These are phyloP conservation scores for Cebidichthys violaceus DNA, from an alignment of 2,113 vertebrate species.

Conservation along the genomic window DNA sequence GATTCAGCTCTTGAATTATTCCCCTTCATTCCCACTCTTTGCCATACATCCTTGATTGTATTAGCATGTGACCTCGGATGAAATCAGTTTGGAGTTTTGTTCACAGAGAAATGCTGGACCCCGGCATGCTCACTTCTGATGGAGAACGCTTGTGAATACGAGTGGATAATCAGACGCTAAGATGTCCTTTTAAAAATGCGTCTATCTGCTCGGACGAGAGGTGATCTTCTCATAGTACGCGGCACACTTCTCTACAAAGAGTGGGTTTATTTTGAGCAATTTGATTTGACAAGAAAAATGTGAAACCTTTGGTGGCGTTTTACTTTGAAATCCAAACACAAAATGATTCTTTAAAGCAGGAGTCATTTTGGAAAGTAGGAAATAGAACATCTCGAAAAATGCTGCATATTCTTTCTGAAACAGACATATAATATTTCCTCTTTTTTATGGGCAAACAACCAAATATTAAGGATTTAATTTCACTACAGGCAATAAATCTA, in stretches of 20 bases:
- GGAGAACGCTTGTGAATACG: constrained; percentile 41
- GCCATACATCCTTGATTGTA: constrained; percentile 48
- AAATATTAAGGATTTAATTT: constrained; percentile 4
- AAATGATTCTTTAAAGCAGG: constrained; percentile 2
- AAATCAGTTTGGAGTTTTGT: constrained; percentile 42
- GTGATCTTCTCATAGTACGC: constrained; percentile 46
- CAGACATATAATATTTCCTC: not conserved
- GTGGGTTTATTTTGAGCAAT: constrained; percentile 41
- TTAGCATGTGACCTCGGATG: constrained; percentile 42
- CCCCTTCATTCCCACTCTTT: constrained; percentile 40
- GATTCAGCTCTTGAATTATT: constrained; percentile 64
- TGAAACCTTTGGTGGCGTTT: constrained; percentile 20
- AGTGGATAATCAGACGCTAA: constrained; percentile 48
- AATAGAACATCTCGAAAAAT: not conserved
- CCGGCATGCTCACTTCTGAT: constrained; percentile 22
- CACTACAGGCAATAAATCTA: not conserved
- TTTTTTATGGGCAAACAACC: not conserved
- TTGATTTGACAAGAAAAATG: constrained; percentile 31
- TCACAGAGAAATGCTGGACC: constrained; percentile 31
- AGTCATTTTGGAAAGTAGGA: constrained; percentile 7
- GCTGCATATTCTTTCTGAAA: not conserved
- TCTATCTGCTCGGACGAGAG: constrained; percentile 21
- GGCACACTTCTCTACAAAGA: constrained; percentile 35
- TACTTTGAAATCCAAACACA: constrained; percentile 33
- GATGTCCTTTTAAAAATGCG: constrained; percentile 26